Evolutionary conservation across 2,888 invertebrate species (phyloP).

Genomic region (Athalia cordata): DNA sequence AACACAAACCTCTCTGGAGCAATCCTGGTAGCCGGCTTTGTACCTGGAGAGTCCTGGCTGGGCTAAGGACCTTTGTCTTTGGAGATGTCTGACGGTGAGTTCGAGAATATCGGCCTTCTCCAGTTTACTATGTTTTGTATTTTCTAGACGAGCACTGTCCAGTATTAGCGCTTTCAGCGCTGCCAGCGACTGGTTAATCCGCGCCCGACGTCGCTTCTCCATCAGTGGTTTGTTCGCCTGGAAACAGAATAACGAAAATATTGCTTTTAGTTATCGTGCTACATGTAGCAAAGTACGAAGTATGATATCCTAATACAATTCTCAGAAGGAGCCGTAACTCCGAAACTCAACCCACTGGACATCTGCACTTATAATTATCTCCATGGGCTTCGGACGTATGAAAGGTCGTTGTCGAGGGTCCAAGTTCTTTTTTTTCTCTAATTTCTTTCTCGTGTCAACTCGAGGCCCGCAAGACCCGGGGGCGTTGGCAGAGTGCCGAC

Average conservation of each 20-base stretch:
- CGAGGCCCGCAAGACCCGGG: conserved; percentile 46
- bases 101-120: conserved; percentile 92
- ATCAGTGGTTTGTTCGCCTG: conserved; percentile 87
- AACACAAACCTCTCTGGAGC: conserved; percentile 78
- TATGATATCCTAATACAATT: no score
- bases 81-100: conserved; percentile 88
- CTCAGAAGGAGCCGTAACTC: no score
- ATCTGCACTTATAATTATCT: no score
- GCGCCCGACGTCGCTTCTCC: conserved; percentile 84
- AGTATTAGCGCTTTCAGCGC: conserved; percentile 83
- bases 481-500: conserved; percentile 63
- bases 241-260: background rate
- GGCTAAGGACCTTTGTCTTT: conserved; percentile 82
- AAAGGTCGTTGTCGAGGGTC: conserved; percentile 23
- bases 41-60: conserved; percentile 79
- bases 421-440: conserved; percentile 45
- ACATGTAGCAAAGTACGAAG: no score
- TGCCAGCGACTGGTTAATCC: conserved; percentile 85
- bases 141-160: conserved; percentile 81
- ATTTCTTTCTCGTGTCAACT: conserved; percentile 34
- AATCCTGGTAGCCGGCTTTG: conserved; percentile 81
- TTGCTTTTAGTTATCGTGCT: background rate
- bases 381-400: background rate
- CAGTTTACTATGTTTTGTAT: conserved; percentile 86
- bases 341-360: no score